Base-by-base conservation (phyloP, 2,113 vertebrate species). In the Laticauda laticaudata region DNA sequence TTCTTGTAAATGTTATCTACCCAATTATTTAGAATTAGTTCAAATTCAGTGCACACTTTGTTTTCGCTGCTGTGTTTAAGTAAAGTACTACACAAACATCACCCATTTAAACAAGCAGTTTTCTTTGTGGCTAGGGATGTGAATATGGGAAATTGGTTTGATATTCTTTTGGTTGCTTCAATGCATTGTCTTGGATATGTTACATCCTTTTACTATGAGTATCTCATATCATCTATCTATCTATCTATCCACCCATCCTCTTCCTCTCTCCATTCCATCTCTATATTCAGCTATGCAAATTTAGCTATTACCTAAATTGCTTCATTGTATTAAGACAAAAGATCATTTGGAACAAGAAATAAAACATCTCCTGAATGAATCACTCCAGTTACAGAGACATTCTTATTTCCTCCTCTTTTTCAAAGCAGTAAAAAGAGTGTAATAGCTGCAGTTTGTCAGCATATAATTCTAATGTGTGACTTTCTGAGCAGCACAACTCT, bases 371-470 rank as follows among this genome's bases (percentile, higher is more conserved):
- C 94, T 94, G 54, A 92, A 92, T 98, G 97, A 97, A 94, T 97
- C 97, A 97, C 34, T 48, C 94, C 95, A 93, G 95, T 97, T 96
- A 94, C 94, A 93, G 93, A 96, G 94, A 94, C 56, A 94, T 94
- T 95, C 96, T 95, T 95, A 95, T 96, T 94, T 94, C 91, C 90
- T 86, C 94, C 91, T 95, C 94, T 89, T 95, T 92, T 94, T 92
- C 92, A 93, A 94, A 96, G 96, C 96, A 95, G 96, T 95, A 97
- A 95, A 91, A 90, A 92, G 93, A 94, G 93, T 95, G 95, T 97
- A 97, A 97, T 96, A 96, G 96, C 96, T 94, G 96, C 97, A 96
- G 96, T 97, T 97, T 57, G 61, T 43, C 18, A 61, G 75, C 85
- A 39, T 86, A 59, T 93, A 90, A 96, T 95, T 94, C 94, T 94